These are phyloP conservation scores for Amiota communis DNA, from an alignment of 2,888 invertebrate genomes.

Conservation along the genomic window DNA sequence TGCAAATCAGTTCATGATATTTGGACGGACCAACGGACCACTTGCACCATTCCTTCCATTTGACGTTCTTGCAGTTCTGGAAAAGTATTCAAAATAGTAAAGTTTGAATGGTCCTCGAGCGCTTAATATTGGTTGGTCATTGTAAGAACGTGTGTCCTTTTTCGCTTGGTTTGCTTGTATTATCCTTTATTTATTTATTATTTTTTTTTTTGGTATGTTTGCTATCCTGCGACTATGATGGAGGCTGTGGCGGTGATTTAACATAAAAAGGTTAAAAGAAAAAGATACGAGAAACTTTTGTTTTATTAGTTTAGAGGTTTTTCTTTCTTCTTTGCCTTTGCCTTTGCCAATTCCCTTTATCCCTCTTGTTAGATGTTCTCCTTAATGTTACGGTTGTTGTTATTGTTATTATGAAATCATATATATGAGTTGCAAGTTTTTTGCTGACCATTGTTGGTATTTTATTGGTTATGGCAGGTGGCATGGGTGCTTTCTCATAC, in stretches of 20 bases:
- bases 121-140: slow-evolving; percentile 58
- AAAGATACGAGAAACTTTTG: slow-evolving; percentile 57
- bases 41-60: too few species aligned
- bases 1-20: slow-evolving; percentile 54
- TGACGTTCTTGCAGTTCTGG: too few species aligned
- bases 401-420: slow-evolving; percentile 38
- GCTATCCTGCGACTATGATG: slow-evolving; percentile 35
- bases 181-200: neutral
- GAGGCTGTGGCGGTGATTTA: slow-evolving; percentile 57
- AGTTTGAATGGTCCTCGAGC: slow-evolving; percentile 59
- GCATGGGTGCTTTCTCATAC: slow-evolving; percentile 37
- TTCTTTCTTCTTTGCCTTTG: slow-evolving; percentile 50
- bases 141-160: slow-evolving; percentile 20
- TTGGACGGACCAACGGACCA: neutral
- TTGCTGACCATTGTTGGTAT: slow-evolving; percentile 61
- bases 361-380: too few species aligned
- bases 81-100: slow-evolving; percentile 9
- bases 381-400: slow-evolving; percentile 49
- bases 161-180: neutral
- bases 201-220: slow-evolving; percentile 20
- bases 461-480: slow-evolving; percentile 47
- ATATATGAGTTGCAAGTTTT: slow-evolving; percentile 66
- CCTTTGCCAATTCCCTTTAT: too few species aligned
- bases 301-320: slow-evolving; percentile 63
- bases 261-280: slow-evolving; percentile 59